Percentiles rank a stretch among this genome's conserved stretches.
Evolutionary conservation across 2,888 invertebrate species (phyloP).

Genomic region (Drosophila kanekoi): DNA sequence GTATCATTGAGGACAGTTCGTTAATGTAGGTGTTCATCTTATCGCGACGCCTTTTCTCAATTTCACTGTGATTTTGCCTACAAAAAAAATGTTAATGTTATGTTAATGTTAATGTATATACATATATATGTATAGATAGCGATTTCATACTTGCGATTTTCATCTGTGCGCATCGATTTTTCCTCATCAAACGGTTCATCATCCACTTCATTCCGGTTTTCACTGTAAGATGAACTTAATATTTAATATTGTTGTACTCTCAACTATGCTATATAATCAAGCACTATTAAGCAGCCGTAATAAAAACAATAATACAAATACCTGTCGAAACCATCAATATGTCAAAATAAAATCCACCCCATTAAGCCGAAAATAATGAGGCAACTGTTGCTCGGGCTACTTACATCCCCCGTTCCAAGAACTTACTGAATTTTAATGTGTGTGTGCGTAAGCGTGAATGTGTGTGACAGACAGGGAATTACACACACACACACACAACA

Average conservation of each 20-base stretch:
- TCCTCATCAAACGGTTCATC: conserved; percentile 90
- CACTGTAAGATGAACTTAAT: conserved; percentile 57
- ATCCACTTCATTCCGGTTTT: conserved; percentile 86
- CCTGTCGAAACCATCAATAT: conserved; percentile 4
- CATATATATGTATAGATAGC: neutral
- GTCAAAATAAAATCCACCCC: conserved; percentile 42
- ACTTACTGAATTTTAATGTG: conserved; percentile 10
- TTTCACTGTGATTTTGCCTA: conserved; percentile 98
- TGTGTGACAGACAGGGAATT: conserved; percentile 16
- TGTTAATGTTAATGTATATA: neutral
- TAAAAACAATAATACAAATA: neutral
- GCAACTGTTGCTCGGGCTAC: conserved; percentile 64
- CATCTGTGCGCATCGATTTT: conserved; percentile 89
- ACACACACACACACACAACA: conserved; percentile 17
- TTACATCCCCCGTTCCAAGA: conserved; percentile 16
- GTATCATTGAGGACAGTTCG: conserved; percentile 95
- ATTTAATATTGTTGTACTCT: neutral
- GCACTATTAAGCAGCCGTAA: neutral
- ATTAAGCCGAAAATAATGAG: conserved; percentile 40
- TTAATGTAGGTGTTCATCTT: conserved; percentile 98
- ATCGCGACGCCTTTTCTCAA: conserved; percentile 96
- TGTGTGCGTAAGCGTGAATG: conserved; percentile 15
- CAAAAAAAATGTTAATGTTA: conserved; percentile 5
- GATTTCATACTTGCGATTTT: conserved; percentile 88
- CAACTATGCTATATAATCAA: neutral